phyloP scores from a whole-genome alignment of 64 coral and sea anemone genomes.

The Pachyseris speciosa region DNA sequence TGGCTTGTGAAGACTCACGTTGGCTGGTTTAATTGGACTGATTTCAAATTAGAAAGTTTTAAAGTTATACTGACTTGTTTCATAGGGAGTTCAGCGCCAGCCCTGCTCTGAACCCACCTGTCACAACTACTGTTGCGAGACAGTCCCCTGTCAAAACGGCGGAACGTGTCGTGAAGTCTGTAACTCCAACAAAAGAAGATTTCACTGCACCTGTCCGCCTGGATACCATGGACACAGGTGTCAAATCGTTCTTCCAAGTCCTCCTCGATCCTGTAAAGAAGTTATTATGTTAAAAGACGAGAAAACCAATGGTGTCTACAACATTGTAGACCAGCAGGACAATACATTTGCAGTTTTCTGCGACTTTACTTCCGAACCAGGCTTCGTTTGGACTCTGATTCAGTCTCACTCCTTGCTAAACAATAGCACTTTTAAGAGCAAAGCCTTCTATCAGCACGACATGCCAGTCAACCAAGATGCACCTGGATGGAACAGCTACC shows the following conservation, averaged over 20 bases:
- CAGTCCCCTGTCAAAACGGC: not conserved
- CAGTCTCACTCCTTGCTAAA: slow-evolving; percentile 22
- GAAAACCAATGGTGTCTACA: not conserved
- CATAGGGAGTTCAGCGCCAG: not conserved
- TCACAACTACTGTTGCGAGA: not conserved
- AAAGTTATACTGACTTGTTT: not conserved
- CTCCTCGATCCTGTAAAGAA: not conserved
- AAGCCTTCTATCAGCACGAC: slow-evolving; percentile 13
- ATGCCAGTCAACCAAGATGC: slow-evolving; percentile 4
- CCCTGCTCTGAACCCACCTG: not conserved
- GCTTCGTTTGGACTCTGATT: slow-evolving; percentile 14
- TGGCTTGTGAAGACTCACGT: too few relatives aligned
- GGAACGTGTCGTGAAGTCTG: not conserved
- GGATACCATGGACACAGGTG: not conserved
- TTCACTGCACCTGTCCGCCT: not conserved
- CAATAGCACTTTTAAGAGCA: not conserved
- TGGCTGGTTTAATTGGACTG: too few relatives aligned
- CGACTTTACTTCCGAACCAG: not conserved
- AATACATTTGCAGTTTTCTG: slow-evolving; percentile 22
- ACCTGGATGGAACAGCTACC: slow-evolving; percentile 30
- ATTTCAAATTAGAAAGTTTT: too few relatives aligned
- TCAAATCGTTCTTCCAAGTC: not conserved
- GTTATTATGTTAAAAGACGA: not conserved
- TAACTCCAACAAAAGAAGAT: slow-evolving; percentile 13
- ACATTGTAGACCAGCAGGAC: not conserved